Percentiles rank a stretch among this genome's conserved stretches.
Conservation (phyloP, 2,888 invertebrate genomes). For the Oxycera nigricornis region DNA sequence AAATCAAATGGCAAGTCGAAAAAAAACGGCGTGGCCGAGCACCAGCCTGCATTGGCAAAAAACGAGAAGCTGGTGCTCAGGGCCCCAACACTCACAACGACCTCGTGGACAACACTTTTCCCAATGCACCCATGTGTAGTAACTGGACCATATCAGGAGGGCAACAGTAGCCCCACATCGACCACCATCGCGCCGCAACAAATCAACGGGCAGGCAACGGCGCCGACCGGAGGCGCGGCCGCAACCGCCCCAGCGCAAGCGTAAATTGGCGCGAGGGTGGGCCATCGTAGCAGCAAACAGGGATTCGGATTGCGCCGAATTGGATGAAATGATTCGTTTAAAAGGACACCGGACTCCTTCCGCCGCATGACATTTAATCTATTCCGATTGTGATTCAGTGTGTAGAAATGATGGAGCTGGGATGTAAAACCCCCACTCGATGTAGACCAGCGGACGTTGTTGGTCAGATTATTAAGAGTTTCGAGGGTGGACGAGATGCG, state of each 20-base stretch:
- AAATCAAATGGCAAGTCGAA: slow-evolving; percentile 50
- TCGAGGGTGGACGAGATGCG: no score
- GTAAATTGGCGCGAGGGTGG: no score
- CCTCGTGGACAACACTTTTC: slow-evolving; percentile 85
- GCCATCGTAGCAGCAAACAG: no score
- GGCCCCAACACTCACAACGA: slow-evolving; percentile 74
- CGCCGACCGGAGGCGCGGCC: not conserved
- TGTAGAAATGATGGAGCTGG: not conserved
- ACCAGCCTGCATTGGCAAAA: slow-evolving; percentile 59
- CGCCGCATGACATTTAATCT: no score
- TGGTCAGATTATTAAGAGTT: no score
- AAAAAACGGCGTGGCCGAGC: slow-evolving; percentile 53
- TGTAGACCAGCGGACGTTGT: no score
- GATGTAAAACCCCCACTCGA: no score
- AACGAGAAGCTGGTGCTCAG: slow-evolving; percentile 63
- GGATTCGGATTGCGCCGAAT: no score
- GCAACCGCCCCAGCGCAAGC: not conserved
- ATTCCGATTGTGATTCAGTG: slow-evolving; percentile 13
- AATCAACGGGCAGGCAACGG: not conserved
- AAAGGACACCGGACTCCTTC: no score
- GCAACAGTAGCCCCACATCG: slow-evolving; percentile 62
- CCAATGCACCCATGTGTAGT: slow-evolving; percentile 88
- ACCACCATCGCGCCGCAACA: slow-evolving; percentile 51
- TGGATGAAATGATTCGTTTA: no score
- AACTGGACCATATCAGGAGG: slow-evolving; percentile 83